Evolutionary conservation across 1,140 invertebrate species (phyloP).

Genomic region (Ridgeia piscesae): DNA sequence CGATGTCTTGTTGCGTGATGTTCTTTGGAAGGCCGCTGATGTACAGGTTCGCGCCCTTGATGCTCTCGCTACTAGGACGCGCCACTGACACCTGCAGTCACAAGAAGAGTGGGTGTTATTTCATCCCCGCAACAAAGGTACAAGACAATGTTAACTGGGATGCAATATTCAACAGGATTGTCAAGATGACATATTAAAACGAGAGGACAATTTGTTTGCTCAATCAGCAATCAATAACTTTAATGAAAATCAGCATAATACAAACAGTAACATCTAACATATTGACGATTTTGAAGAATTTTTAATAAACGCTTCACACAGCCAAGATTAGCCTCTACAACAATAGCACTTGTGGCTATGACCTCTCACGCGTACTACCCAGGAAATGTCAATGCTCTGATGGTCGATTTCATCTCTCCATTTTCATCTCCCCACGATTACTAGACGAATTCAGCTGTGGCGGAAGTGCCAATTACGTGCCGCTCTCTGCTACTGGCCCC

Average conservation of each 20-base stretch:
- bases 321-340: neutral
- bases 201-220: too few relatives aligned
- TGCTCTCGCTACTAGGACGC: conserved; percentile 96
- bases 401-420: neutral
- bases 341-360: neutral
- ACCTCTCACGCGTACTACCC: neutral
- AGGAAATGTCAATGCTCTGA: too few relatives aligned
- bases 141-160: too few relatives aligned
- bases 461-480: neutral
- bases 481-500: neutral
- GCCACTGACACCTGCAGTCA: conserved; percentile 89
- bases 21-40: conserved; percentile 98
- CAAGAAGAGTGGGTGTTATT: neutral
- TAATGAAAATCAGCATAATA: neutral
- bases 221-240: too few relatives aligned
- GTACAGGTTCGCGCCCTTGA: conserved; percentile 99
- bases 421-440: neutral
- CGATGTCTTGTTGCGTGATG: conserved; percentile 95
- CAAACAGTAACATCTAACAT: neutral
- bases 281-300: neutral
- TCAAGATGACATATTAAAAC: too few relatives aligned
- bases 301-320: neutral
- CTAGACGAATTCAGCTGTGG: neutral
- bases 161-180: too few relatives aligned
- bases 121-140: too few relatives aligned